phyloP scores from a whole-genome alignment of 2,797 vertebrate species.

The Stomatorhinus walkeri region DNA sequence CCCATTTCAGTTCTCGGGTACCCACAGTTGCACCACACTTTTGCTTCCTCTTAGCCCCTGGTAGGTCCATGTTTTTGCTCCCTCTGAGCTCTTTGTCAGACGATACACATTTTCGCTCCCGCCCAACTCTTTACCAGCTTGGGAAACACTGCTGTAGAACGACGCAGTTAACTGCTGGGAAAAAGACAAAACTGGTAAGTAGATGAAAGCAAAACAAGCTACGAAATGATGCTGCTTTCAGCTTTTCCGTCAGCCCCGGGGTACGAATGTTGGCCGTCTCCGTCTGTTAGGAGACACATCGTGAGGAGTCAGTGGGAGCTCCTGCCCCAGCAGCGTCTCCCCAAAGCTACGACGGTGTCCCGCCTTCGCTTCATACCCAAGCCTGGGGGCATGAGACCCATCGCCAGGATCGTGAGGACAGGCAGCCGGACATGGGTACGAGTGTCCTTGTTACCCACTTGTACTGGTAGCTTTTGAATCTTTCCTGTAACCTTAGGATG shows the following conservation, averaged over 20 bases:
- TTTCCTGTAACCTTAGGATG: not conserved
- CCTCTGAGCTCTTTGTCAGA: too few species aligned
- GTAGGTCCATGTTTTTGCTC: too few species aligned
- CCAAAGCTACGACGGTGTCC: constrained; percentile 47
- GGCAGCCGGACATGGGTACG: constrained; percentile 51
- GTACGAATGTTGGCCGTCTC: not conserved
- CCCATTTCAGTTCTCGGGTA: fast-evolving
- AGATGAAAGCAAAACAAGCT: not conserved
- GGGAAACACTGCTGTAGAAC: not conserved
- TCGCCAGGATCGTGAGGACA: constrained; percentile 61
- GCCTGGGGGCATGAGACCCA: constrained; percentile 70
- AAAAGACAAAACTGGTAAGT: not conserved
- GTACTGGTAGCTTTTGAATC: not conserved
- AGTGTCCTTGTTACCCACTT: not conserved
- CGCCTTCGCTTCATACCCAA: constrained; percentile 90
- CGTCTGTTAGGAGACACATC: constrained; percentile 64
- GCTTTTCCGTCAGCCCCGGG: not conserved
- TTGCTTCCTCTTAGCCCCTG: too few species aligned
- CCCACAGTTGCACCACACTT: too few species aligned
- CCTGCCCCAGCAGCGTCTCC: constrained; percentile 54
- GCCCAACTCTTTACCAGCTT: too few species aligned
- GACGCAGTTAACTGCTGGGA: not conserved
- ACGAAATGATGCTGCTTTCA: not conserved
- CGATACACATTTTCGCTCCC: too few species aligned
- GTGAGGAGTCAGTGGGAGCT: constrained; percentile 65